A percentile compares a stretch with the other conserved stretches of the same genome.
These are phyloP conservation scores for Brachyptera putata DNA, from an alignment of 2,888 invertebrate species.

Conservation along the genomic window DNA sequence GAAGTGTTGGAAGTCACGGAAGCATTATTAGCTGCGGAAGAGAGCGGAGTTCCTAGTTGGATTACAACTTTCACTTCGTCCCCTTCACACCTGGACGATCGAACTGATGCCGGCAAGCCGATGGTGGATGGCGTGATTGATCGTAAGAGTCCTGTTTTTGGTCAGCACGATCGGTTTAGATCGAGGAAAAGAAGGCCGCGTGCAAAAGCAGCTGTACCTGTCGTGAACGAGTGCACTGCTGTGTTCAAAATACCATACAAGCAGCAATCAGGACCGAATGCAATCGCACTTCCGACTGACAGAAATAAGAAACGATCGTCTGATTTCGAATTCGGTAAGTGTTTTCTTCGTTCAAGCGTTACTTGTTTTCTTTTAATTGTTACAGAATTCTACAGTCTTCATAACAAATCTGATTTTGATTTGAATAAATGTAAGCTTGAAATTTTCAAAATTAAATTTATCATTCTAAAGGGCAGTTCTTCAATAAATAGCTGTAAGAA, in stretches of 20 bases:
- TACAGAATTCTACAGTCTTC: too few relatives aligned
- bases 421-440: too few relatives aligned
- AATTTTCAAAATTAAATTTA: too few relatives aligned
- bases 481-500: too few relatives aligned
- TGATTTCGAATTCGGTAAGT: slow-evolving; percentile 5
- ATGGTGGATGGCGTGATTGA: slow-evolving; percentile 13
- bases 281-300: neutral
- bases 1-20: slow-evolving; percentile 43
- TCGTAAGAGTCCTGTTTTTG: slow-evolving; percentile 30
- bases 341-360: too few relatives aligned
- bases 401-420: too few relatives aligned
- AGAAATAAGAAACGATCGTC: neutral
- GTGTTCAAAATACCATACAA: slow-evolving; percentile 2
- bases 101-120: slow-evolving; percentile 20
- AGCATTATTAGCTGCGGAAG: slow-evolving; percentile 43
- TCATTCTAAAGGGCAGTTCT: too few relatives aligned
- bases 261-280: neutral
- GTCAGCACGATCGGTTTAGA: slow-evolving; percentile 11
- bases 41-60: slow-evolving; percentile 21
- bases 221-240: neutral
- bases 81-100: slow-evolving; percentile 31
- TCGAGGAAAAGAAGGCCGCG: slow-evolving; percentile 2
- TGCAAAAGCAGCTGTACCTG: neutral
- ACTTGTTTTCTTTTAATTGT: too few relatives aligned
- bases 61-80: slow-evolving; percentile 26